phyloP scores from a whole-genome alignment of 1,140 invertebrate species.

The Planococcus citri region DNA sequence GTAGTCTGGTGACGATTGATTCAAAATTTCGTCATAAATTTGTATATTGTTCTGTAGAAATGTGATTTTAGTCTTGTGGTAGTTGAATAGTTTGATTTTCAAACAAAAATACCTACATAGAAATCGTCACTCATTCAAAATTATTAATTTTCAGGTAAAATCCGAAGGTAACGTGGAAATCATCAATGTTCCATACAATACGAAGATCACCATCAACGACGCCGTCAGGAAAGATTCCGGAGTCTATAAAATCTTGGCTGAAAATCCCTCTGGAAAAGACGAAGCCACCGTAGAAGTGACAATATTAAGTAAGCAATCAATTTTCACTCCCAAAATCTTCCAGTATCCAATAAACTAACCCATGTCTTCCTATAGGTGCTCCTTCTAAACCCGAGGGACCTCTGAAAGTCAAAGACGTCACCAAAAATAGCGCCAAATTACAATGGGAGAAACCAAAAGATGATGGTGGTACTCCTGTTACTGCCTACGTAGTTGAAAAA shows the following conservation, averaged over 20 bases:
- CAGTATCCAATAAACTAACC: not conserved
- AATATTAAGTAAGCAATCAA: constrained; percentile 56
- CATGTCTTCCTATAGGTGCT: constrained; percentile 40
- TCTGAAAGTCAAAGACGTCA: constrained; percentile 82
- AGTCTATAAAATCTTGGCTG: constrained; percentile 79
- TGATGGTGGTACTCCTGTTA: constrained; percentile 93
- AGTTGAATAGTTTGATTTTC: too few relatives aligned
- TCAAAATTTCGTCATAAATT: not conserved
- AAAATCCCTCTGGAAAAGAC: constrained; percentile 83
- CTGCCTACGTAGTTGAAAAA: constrained; percentile 94
- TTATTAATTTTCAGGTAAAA: constrained; percentile 34
- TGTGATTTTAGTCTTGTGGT: not conserved
- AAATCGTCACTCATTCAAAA: too few relatives aligned
- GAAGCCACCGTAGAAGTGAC: constrained; percentile 87
- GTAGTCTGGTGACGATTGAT: not conserved
- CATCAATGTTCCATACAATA: constrained; percentile 83
- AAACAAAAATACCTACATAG: too few relatives aligned
- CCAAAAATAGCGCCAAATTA: constrained; percentile 80
- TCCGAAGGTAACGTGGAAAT: constrained; percentile 64
- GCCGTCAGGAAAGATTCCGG: constrained; percentile 72
- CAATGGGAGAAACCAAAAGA: constrained; percentile 96
- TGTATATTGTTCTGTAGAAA: not conserved
- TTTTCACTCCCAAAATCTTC: not conserved
- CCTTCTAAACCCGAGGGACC: constrained; percentile 79
- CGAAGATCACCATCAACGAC: constrained; percentile 77